Evolutionary conservation across 2,888 invertebrate genomes (phyloP).

Genomic region (Acrobasis repandana): DNA sequence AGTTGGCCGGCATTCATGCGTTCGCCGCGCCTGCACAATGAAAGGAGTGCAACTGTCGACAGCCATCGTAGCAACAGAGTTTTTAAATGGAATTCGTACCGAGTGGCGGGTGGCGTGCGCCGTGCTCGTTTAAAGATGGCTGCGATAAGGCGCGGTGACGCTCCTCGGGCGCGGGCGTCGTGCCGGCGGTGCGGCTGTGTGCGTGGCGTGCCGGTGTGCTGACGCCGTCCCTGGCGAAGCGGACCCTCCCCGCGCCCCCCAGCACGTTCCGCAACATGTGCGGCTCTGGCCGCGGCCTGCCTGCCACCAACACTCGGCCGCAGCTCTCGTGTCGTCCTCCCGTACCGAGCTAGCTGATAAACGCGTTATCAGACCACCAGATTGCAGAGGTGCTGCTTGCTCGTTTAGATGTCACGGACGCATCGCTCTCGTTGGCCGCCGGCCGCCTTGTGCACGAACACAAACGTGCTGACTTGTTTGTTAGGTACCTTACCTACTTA

Average conservation of each 20-base stretch:
- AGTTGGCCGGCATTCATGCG: constrained; percentile 51
- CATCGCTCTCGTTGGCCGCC: constrained; percentile 49
- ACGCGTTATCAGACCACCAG: constrained; percentile 76
- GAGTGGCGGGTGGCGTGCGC: constrained; percentile 74
- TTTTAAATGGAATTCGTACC: constrained; percentile 75
- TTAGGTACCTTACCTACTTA: constrained; percentile 50
- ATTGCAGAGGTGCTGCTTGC: constrained; percentile 79
- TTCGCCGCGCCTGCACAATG: constrained; percentile 49
- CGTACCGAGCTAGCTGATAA: constrained; percentile 71
- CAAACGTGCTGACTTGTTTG: constrained; percentile 61
- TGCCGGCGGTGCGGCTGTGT: constrained; percentile 66
- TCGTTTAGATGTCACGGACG: constrained; percentile 80
- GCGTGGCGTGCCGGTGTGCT: constrained; percentile 65
- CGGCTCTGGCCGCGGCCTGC: constrained; percentile 52
- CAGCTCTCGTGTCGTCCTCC: constrained; percentile 61
- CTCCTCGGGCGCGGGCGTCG: constrained; percentile 75
- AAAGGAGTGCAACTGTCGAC: constrained; percentile 70
- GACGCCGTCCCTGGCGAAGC: constrained; percentile 63
- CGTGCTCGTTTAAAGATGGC: constrained; percentile 80
- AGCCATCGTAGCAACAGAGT: constrained; percentile 60
- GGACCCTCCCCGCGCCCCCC: constrained; percentile 48
- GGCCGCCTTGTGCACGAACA: constrained; percentile 56
- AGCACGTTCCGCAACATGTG: constrained; percentile 79
- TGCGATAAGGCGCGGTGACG: constrained; percentile 80
- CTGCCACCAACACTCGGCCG: constrained; percentile 58